Evolutionary conservation across 2,797 vertebrate species (phyloP).

Genomic region (Darevskia nairensis): DNA sequence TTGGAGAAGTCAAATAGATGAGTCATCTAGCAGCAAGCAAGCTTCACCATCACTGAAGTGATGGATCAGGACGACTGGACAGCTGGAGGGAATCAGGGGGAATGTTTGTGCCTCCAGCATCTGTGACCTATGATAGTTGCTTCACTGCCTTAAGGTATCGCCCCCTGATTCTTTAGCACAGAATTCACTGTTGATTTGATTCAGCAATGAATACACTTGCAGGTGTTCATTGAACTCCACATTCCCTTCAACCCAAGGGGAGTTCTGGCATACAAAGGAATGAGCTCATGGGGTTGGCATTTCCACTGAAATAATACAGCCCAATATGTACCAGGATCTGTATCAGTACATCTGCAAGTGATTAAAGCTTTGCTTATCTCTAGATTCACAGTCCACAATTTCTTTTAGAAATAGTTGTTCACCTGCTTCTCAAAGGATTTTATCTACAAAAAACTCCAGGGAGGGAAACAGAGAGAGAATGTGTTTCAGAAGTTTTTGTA

Average conservation of each 20-base stretch:
- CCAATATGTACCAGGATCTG: not conserved
- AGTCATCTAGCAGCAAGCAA: too few relatives aligned
- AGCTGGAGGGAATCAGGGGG: too few relatives aligned
- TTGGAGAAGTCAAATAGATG: too few relatives aligned
- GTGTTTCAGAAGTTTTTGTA: not conserved
- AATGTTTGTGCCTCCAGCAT: too few relatives aligned
- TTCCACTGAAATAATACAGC: not conserved
- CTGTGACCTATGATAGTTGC: too few relatives aligned
- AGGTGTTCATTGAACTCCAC: not conserved
- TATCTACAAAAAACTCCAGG: conserved; percentile 19
- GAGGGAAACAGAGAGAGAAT: not conserved
- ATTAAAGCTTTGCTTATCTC: not conserved
- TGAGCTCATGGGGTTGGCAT: not conserved
- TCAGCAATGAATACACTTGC: not conserved
- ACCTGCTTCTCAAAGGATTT: not conserved
- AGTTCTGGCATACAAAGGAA: not conserved
- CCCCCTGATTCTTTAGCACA: too few relatives aligned
- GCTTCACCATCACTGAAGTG: too few relatives aligned
- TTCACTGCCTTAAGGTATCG: too few relatives aligned
- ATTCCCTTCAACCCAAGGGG: too few relatives aligned
- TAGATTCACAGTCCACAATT: not conserved
- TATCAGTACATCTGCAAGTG: not conserved
- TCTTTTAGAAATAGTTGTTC: not conserved
- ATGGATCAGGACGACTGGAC: too few relatives aligned
- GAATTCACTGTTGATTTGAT: not conserved